Base-by-base conservation (phyloP, 2,113 vertebrate species). In the Crotalus tigris region DNA sequence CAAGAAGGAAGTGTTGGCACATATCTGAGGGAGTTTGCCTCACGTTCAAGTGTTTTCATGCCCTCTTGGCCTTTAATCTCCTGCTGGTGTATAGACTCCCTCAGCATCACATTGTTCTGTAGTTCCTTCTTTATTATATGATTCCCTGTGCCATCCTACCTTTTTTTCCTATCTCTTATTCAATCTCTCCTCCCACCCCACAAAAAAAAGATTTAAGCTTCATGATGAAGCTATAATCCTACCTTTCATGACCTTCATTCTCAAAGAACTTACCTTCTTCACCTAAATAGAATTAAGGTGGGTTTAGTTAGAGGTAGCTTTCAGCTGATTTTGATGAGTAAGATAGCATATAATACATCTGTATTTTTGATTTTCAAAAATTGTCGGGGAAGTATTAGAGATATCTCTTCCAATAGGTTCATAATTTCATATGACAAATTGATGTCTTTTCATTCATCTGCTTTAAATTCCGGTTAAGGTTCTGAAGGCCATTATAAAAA, bases 401-500 rank as follows among this genome's bases (percentile, higher is more conserved):
- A 92, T 55, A 86, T n/a, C 93, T 94, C 93, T 53, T 94, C 93
- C 39, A 85, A 91, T 44, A 15, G 12, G 88, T 95, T 96, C 93
- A 94, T 97, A 97, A 97, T 97, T 94, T 97, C 93, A 89, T 95
- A 75, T 61, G 94, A 97, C 93, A 96, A 97, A 96, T 95, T 96
- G 97, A 97, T 97, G 95, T 91, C 94, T 97, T 92, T 92, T 96
- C 58, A 96, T 96, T 97, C 96, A 97, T 96, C 95, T 97, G 96
- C 95, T 97, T 95, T 97, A 97, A 97, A 96, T 97, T 97, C 96
- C 96, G 96, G 95, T 96, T 96, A 95, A 95, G 88, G 95, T 97
- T 96, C 95, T 97, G 95, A 96, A 97, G 97, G 91, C 96, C 94
- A 96, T 97, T 96, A 95, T 97, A 87, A 59, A 95, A 95, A 94